These are phyloP conservation scores for Donacobius atricapilla DNA, from an alignment of 2,113 vertebrate genomes.

Conservation along the genomic window DNA sequence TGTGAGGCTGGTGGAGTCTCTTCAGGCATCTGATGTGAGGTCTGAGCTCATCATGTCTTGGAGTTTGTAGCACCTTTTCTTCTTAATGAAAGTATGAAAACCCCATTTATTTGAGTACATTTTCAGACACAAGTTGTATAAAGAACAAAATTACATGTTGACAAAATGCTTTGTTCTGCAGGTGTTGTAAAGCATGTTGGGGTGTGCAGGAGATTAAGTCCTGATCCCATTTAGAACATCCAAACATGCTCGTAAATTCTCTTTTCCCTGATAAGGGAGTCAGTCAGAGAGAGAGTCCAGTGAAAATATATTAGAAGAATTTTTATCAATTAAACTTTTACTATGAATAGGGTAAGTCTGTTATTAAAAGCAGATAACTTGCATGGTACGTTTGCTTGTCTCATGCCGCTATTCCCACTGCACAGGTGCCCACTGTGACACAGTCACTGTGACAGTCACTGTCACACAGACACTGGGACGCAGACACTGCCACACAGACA, in stretches of 20 bases:
- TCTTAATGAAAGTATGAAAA: neutral
- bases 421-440: rapidly evolving
- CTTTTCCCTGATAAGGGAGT: neutral
- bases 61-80: neutral
- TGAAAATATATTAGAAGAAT: neutral
- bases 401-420: rapidly evolving
- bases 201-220: neutral
- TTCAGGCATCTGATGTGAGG: neutral
- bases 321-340: neutral
- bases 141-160: neutral
- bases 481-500: rapidly evolving
- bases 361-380: neutral
- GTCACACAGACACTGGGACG: neutral
- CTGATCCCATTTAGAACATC: neutral
- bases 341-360: neutral
- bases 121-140: neutral
- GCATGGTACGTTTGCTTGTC: rapidly evolving
- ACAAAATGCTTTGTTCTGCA: neutral
- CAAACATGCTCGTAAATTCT: neutral
- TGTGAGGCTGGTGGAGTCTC: neutral
- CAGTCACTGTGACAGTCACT: rapidly evolving
- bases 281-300: neutral
- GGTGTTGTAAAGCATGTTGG: neutral
- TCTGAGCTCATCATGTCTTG: neutral
- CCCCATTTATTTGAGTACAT: neutral